Percentiles rank a stretch among this genome's conserved stretches.
Evolutionary conservation across 2,888 invertebrate species (phyloP).

Genomic region (Rotaria sp.): DNA sequence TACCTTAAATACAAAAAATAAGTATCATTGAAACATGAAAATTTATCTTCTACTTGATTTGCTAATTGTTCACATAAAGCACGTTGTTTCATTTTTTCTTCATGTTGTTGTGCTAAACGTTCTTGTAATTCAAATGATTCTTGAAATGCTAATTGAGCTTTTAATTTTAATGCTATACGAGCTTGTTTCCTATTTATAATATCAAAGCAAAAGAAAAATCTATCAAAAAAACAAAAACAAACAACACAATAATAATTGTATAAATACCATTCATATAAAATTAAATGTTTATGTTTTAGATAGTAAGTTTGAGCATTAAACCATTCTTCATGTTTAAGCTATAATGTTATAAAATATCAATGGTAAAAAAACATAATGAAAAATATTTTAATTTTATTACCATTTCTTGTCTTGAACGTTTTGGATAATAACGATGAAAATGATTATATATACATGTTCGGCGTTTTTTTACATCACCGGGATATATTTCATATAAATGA

Average conservation of each 20-base stretch:
- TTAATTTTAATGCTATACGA: neutral
- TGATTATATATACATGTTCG: conserved; percentile 10
- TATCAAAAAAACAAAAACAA: too few relatives aligned
- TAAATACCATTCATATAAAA: conserved; percentile 11
- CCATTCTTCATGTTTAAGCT: conserved; percentile 29
- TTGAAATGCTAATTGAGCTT: neutral
- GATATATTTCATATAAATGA: conserved; percentile 19
- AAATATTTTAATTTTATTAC: neutral
- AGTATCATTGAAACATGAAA: too few relatives aligned
- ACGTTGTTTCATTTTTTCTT: conserved; percentile 19
- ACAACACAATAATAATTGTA: neutral
- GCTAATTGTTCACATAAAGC: conserved; percentile 11
- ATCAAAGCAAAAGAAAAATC: too few relatives aligned
- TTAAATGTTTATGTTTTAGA: neutral
- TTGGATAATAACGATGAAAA: neutral
- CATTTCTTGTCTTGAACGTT: conserved; percentile 21
- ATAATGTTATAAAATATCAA: neutral
- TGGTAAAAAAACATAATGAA: neutral
- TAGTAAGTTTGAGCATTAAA: neutral
- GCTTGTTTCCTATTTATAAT: conserved; percentile 7
- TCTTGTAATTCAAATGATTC: conserved; percentile 28
- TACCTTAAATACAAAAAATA: neutral
- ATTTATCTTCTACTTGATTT: neutral
- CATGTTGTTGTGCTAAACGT: neutral
- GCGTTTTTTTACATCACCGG: neutral